Evolutionary conservation across 2,888 invertebrate species (phyloP).

Genomic region (Chrysotoxum bicinctum): DNA sequence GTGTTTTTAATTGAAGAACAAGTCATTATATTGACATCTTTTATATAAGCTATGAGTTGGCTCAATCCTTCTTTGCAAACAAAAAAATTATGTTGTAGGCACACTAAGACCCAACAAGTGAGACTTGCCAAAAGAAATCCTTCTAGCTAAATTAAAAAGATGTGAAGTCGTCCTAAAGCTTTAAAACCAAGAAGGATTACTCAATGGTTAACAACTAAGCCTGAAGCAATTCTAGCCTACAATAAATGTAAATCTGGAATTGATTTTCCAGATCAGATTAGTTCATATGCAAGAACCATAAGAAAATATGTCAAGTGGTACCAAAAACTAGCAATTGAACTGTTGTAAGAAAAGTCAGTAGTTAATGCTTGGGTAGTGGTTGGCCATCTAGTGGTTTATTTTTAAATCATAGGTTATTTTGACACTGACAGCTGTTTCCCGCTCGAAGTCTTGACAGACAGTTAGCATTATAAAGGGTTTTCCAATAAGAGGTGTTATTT

Average conservation of each 20-base stretch:
- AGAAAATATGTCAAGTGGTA: slow-evolving; percentile 73
- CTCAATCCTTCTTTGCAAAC: slow-evolving; percentile 75
- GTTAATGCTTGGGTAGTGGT: slow-evolving; percentile 12
- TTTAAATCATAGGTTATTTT: no score
- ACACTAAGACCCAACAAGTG: slow-evolving; percentile 73
- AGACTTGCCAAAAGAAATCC: slow-evolving; percentile 21
- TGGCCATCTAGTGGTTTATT: no score
- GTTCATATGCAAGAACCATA: slow-evolving; percentile 75
- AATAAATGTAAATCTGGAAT: slow-evolving; percentile 76
- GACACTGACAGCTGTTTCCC: no score
- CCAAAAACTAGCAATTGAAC: slow-evolving; percentile 32
- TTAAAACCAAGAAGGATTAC: slow-evolving; percentile 16
- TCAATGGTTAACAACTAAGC: slow-evolving; percentile 60
- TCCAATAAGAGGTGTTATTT: no score
- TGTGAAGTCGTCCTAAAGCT: slow-evolving; percentile 14
- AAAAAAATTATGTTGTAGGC: slow-evolving; percentile 79
- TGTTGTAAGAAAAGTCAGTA: slow-evolving; percentile 2
- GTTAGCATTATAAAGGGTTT: no score
- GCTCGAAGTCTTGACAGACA: no score
- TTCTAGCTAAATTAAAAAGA: slow-evolving; percentile 23
- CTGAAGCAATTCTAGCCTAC: slow-evolving; percentile 74
- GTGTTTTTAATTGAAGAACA: slow-evolving; percentile 76
- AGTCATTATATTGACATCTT: slow-evolving; percentile 77
- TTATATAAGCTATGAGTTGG: slow-evolving; percentile 76
- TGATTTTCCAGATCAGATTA: slow-evolving; percentile 76